Conservation (phyloP, 2,888 invertebrate species). For the Cantharis nigra region DNA sequence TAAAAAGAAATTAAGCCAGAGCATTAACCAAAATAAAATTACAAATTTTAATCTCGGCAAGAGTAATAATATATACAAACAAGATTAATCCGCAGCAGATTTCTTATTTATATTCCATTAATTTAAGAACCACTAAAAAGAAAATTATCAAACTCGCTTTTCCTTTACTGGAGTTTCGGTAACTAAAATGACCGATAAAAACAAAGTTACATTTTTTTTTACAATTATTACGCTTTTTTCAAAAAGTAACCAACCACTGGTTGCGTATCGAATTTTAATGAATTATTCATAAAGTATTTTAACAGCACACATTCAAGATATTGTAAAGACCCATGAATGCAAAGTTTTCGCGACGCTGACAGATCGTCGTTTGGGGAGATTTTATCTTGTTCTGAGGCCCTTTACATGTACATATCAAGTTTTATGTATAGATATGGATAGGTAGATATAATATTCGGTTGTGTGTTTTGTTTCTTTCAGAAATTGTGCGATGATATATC, state of each 20-base stretch:
- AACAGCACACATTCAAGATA: constrained; percentile 14
- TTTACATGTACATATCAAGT: constrained; percentile 9
- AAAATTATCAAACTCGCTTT: background rate
- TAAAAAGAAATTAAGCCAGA: background rate
- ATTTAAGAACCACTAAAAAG: background rate
- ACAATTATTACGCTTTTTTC: background rate
- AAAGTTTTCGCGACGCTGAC: constrained; percentile 29
- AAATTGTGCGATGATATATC: background rate
- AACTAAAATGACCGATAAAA: background rate
- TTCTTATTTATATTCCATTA: background rate
- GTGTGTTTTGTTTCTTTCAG: background rate
- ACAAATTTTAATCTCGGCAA: background rate
- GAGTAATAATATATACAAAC: background rate
- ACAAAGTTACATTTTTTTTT: background rate
- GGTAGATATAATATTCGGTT: background rate
- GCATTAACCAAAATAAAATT: background rate
- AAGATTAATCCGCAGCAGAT: background rate
- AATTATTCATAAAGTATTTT: constrained; percentile 40
- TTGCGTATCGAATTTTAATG: constrained; percentile 42
- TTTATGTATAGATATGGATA: background rate
- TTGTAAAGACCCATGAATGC: constrained; percentile 22
- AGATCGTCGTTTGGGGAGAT: constrained; percentile 31
- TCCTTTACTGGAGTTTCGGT: background rate
- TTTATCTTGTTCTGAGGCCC: constrained; percentile 19
- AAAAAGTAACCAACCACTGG: constrained; percentile 44